These are phyloP conservation scores for Drosophila pruinosa DNA, from an alignment of 1,140 invertebrate genomes.

Conservation along the genomic window DNA sequence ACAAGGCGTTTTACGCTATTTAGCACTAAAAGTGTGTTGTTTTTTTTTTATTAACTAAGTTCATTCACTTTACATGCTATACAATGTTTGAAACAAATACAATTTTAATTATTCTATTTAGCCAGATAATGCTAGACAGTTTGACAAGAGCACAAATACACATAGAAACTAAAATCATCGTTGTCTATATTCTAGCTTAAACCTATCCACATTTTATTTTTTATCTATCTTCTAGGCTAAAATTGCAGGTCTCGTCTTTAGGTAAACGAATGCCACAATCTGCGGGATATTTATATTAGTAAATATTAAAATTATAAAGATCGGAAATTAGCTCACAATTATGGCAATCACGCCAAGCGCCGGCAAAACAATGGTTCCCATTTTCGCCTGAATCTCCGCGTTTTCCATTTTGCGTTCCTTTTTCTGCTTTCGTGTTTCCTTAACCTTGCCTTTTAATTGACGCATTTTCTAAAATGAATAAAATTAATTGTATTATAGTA, in stretches of 20 bases:
- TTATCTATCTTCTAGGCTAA: slow-evolving; percentile 21
- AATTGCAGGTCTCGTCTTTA: slow-evolving; percentile 70
- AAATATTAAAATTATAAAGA: neutral
- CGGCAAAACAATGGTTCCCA: slow-evolving; percentile 72
- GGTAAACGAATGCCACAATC: slow-evolving; percentile 68
- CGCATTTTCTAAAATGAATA: slow-evolving; percentile 58
- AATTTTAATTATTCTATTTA: too few species aligned
- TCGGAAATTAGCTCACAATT: slow-evolving; percentile 14
- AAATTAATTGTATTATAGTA: too few species aligned
- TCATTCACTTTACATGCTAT: neutral
- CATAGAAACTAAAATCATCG: slow-evolving; percentile 4
- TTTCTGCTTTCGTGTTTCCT: slow-evolving; percentile 77
- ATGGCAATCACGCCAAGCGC: slow-evolving; percentile 59
- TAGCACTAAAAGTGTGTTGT: too few species aligned
- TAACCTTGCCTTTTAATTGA: slow-evolving; percentile 77
- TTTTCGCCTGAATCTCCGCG: slow-evolving; percentile 63
- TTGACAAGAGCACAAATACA: slow-evolving; percentile 25
- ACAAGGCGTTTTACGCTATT: neutral
- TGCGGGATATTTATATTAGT: slow-evolving; percentile 6
- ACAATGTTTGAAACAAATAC: neutral
- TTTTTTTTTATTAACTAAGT: too few species aligned
- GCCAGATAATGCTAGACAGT: too few species aligned
- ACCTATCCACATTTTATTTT: neutral
- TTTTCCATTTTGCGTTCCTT: slow-evolving; percentile 81
- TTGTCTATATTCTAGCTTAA: slow-evolving; percentile 16